These are phyloP conservation scores for Leptestheria dahalacensis DNA, from an alignment of 1,140 invertebrate genomes.

Conservation along the genomic window DNA sequence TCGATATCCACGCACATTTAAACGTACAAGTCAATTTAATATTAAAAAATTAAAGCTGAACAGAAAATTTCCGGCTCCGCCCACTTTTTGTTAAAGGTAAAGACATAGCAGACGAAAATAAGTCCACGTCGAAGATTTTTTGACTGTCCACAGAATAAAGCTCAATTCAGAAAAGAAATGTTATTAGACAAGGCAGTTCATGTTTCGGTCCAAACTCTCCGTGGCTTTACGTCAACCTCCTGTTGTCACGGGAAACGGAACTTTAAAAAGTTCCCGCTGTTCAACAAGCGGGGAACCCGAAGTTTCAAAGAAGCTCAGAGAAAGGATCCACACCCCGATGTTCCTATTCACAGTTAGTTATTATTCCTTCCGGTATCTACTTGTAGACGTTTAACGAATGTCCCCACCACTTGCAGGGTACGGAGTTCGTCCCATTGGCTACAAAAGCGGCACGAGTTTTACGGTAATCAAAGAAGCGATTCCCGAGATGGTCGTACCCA, in stretches of 20 bases:
- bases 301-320: slow-evolving; percentile 43
- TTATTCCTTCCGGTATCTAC: slow-evolving; percentile 17
- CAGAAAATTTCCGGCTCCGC: too few species aligned
- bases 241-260: slow-evolving; percentile 46
- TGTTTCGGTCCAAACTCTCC: background rate
- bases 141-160: too few species aligned
- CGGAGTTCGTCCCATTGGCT: slow-evolving; percentile 46
- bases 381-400: slow-evolving; percentile 3
- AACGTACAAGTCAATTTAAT: too few species aligned
- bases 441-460: slow-evolving; percentile 36
- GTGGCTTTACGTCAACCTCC: background rate
- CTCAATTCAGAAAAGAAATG: too few species aligned
- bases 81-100: too few species aligned
- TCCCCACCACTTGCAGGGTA: slow-evolving; percentile 31
- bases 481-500: slow-evolving; percentile 80
- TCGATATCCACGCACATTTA: too few species aligned
- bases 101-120: too few species aligned
- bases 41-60: too few species aligned
- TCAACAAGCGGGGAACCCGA: slow-evolving; percentile 52
- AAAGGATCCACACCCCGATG: slow-evolving; percentile 38
- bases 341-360: slow-evolving; percentile 41
- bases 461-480: slow-evolving; percentile 69
- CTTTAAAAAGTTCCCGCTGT: slow-evolving; percentile 56
- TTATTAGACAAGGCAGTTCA: background rate
- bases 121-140: too few species aligned